These are phyloP conservation scores for Musca vetustissima DNA, from an alignment of 1,140 invertebrate genomes.

Conservation along the genomic window DNA sequence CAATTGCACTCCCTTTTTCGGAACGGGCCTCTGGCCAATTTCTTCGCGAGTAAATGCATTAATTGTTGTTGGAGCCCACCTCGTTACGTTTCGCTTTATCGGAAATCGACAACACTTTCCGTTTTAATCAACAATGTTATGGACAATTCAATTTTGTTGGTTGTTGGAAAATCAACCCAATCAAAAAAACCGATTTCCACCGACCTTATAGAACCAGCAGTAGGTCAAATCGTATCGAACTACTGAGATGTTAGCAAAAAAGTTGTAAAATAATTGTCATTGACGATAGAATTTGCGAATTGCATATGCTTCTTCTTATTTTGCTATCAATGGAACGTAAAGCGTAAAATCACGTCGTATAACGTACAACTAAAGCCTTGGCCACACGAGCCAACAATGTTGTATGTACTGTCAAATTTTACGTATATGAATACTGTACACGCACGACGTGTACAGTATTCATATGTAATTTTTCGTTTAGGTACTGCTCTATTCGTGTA, in stretches of 20 bases:
- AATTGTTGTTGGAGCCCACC: constrained; percentile 34
- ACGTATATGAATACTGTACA: too few relatives aligned
- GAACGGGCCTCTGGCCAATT: background rate
- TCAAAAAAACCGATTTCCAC: constrained; percentile 8
- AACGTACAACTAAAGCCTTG: too few relatives aligned
- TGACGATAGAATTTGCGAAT: background rate
- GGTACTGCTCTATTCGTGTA: too few relatives aligned
- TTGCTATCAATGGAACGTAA: background rate
- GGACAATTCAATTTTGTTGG: background rate
- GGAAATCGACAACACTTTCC: background rate
- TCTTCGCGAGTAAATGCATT: background rate
- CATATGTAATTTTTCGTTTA: too few relatives aligned
- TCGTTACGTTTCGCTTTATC: too few relatives aligned
- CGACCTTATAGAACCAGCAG: constrained; percentile 22
- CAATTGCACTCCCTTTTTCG: background rate
- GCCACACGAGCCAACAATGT: too few relatives aligned
- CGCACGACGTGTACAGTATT: too few relatives aligned
- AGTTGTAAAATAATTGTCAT: background rate
- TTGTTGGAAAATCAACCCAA: background rate
- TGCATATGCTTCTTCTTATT: constrained; percentile 1
- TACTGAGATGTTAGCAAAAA: background rate
- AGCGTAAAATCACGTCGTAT: too few relatives aligned
- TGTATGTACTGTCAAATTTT: too few relatives aligned
- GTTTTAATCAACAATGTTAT: background rate
- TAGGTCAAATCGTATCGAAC: constrained; percentile 27